A percentile compares a stretch with the other conserved stretches of the same genome.
Conservation (phyloP, 2,888 invertebrate species). For the Trachelus stipa region DNA sequence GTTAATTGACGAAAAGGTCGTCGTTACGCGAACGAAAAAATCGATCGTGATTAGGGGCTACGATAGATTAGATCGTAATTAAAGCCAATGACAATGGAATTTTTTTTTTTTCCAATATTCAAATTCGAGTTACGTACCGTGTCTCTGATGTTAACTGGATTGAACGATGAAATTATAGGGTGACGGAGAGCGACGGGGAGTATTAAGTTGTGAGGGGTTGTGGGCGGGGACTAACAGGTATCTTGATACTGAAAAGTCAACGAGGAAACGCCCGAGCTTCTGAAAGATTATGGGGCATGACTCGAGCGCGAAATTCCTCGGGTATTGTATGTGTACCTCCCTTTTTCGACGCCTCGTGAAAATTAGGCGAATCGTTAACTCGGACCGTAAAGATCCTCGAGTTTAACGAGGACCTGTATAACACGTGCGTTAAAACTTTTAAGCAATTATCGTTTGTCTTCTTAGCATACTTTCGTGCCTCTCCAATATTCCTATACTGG, state of each 20-base stretch:
- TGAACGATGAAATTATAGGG: neutral
- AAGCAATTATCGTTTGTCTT: constrained; percentile 48
- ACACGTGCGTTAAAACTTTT: constrained; percentile 36
- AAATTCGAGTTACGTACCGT: neutral
- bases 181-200: neutral
- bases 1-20: neutral
- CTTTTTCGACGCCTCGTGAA: constrained; percentile 1
- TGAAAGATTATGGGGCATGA: neutral
- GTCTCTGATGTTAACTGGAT: neutral
- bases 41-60: neutral
- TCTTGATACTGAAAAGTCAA: neutral
- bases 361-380: constrained; percentile 9
- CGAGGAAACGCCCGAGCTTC: neutral
- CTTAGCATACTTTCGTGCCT: constrained; percentile 19
- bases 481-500: neutral
- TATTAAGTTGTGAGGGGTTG: neutral
- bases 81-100: neutral
- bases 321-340: neutral
- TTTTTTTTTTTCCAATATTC: neutral
- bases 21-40: neutral
- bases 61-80: neutral
- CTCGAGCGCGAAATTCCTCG: neutral
- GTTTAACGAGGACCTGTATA: constrained; percentile 9
- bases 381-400: neutral
- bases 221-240: neutral